A percentile compares a stretch with the other conserved stretches of the same genome.
Evolutionary conservation across 2,888 invertebrate genomes (phyloP).

Genomic region (Cryptophagus acutangulus): DNA sequence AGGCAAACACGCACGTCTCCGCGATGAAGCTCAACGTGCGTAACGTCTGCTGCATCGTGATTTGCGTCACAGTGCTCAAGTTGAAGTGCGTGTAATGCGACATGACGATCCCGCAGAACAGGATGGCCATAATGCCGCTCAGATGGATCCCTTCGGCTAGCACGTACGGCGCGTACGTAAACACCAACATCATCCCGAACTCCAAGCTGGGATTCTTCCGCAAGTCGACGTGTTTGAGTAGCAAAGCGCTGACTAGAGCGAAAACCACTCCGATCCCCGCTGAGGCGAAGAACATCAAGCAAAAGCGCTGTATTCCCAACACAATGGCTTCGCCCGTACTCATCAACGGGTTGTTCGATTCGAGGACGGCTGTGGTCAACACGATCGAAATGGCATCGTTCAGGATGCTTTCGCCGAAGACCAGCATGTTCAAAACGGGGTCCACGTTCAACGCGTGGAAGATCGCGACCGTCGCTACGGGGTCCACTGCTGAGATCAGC

Average conservation of each 20-base stretch:
- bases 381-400: slow-evolving; percentile 99
- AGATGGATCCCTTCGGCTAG: slow-evolving; percentile 80
- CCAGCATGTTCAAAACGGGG: slow-evolving; percentile 97
- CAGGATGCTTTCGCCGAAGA: slow-evolving; percentile 91
- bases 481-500: slow-evolving; percentile 96
- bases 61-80: slow-evolving; percentile 95
- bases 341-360: slow-evolving; percentile 61
- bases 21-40: slow-evolving; percentile 95
- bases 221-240: slow-evolving; percentile 93
- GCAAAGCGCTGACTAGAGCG: slow-evolving; percentile 86
- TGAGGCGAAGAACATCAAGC: slow-evolving; percentile 97
- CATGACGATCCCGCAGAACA: slow-evolving; percentile 99
- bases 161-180: slow-evolving; percentile 97
- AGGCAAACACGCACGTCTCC: slow-evolving; percentile 98
- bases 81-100: slow-evolving; percentile 99
- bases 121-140: slow-evolving; percentile 95
- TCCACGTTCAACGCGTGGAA: slow-evolving; percentile 97
- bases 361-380: slow-evolving; percentile 82
- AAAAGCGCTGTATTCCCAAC: slow-evolving; percentile 84
- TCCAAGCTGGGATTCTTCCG: slow-evolving; percentile 96
- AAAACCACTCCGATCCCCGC: slow-evolving; percentile 94
- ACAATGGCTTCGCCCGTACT: slow-evolving; percentile 80
- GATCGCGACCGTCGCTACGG: slow-evolving; percentile 97
- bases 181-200: slow-evolving; percentile 97
- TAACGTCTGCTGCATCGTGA: slow-evolving; percentile 99